Percentiles rank a stretch among this genome's conserved stretches.
phyloP scores from a whole-genome alignment of 2,113 vertebrate genomes.

The Silurus asotus region DNA sequence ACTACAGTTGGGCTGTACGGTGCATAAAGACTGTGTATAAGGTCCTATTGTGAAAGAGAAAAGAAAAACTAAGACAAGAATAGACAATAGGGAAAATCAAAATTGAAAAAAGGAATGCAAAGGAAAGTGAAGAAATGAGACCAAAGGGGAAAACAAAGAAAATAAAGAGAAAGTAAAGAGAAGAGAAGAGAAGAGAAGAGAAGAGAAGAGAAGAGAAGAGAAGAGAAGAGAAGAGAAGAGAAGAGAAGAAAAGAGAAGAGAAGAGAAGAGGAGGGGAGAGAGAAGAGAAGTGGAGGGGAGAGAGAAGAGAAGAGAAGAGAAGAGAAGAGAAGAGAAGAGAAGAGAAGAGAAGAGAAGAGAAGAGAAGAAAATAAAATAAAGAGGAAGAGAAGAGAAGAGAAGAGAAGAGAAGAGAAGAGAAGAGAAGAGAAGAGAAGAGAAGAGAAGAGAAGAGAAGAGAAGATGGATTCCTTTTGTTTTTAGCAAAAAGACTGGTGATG shows the following conservation, averaged over 20 bases:
- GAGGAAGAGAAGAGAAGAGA: too few relatives aligned
- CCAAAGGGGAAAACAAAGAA: background rate
- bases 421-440: too few relatives aligned
- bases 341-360: too few relatives aligned
- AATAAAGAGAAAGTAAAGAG: conserved; percentile 2
- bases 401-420: too few relatives aligned
- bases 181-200: conserved; percentile 18
- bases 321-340: too few relatives aligned
- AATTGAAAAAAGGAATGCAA: background rate
- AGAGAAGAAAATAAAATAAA: too few relatives aligned
- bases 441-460: too few relatives aligned
- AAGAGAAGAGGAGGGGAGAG: too few relatives aligned
- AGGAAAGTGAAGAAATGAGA: background rate
- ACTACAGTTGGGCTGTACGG: background rate
- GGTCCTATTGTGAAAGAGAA: background rate
- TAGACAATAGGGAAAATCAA: conserved; percentile 15
- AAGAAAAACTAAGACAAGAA: background rate
- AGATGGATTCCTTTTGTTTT: background rate
- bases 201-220: conserved; percentile 10
- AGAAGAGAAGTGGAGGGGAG: too few relatives aligned
- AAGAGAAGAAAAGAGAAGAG: too few relatives aligned
- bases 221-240: background rate
- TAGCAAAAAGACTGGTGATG: background rate
- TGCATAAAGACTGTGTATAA: background rate
- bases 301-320: too few relatives aligned